Base-by-base conservation (phyloP, 2,113 vertebrate species). In the Pristiophorus japonicus region DNA sequence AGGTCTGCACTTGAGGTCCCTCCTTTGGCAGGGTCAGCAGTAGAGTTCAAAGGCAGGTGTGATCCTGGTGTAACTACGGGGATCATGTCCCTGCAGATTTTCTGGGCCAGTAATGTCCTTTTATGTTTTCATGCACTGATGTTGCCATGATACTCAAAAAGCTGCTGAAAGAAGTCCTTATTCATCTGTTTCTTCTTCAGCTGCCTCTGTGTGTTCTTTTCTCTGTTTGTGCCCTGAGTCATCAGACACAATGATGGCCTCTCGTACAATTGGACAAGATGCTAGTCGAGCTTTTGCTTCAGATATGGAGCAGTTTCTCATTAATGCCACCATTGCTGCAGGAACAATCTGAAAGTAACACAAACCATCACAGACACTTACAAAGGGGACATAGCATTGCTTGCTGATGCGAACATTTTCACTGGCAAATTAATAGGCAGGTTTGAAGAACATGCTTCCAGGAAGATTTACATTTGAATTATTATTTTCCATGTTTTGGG, bases 251-350 rank as follows among this genome's bases (percentile, higher is more conserved):
- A 96, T 97, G 94, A 98, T 96, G 22, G 97, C 97, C 10, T 98
- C 97, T 93, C 97, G 96, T 45, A 98, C 73, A 0, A 97, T 96
- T 88, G 96, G 95, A 14, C 97, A 96, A 22, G 95, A 96, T 59
- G 97, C 96, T 65, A 98, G 96, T 95, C 95, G 96, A 55, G 96
- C 96, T 95, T 96, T 95, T 0, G 98, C 97, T 95, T 98, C 97
- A 0, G 55, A 20, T 6, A 97, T 66, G 0, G 97, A 96, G 96
- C 97, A 96, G 30, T 96, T 96, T 27, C 96, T 96, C 6, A 97
- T 96, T 96, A 98, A 96, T 81, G 97, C 97, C 96, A 98, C 96
- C 96, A 98, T 95, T 38, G 97, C 97, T 63, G 96, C 96, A 0
- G 98, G 98, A 63, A 98, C 97, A 47, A 98, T 97, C 98, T 98